These are phyloP conservation scores for Chrysolina oricalcia DNA, from an alignment of 2,888 invertebrate genomes.

Conservation along the genomic window DNA sequence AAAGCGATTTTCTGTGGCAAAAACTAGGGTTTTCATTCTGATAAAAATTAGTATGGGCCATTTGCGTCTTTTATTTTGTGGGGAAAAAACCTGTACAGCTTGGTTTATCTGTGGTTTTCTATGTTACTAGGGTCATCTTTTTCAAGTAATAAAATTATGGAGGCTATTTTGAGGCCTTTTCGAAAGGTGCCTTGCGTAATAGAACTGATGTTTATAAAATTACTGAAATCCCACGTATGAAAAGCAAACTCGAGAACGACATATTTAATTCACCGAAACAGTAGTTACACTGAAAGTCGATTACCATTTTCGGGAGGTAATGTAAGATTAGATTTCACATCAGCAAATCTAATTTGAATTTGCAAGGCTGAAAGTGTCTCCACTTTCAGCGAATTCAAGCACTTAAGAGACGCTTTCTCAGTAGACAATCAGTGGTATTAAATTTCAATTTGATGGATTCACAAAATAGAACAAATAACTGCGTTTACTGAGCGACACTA, in stretches of 20 bases:
- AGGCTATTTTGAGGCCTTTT: too few species aligned
- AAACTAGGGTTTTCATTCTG: too few species aligned
- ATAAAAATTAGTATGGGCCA: too few species aligned
- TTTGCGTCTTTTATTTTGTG: too few species aligned
- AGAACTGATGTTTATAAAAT: too few species aligned
- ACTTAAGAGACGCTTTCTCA: slow-evolving; percentile 47
- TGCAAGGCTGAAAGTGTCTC: slow-evolving; percentile 37
- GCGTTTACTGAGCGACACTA: slow-evolving; percentile 30
- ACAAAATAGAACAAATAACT: slow-evolving; percentile 41
- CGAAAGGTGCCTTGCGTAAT: too few species aligned
- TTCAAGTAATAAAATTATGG: too few species aligned
- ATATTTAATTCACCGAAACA: slow-evolving; percentile 18
- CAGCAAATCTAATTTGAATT: slow-evolving; percentile 43
- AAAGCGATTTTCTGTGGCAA: too few species aligned
- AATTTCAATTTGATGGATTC: slow-evolving; percentile 46
- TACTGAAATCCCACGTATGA: neutral
- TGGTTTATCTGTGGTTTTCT: too few species aligned
- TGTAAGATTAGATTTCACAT: slow-evolving; percentile 20
- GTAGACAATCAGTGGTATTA: slow-evolving; percentile 45
- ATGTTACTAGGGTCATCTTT: too few species aligned
- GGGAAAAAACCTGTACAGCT: too few species aligned
- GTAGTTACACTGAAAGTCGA: slow-evolving; percentile 16
- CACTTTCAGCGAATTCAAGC: slow-evolving; percentile 44
- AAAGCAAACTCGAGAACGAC: neutral
- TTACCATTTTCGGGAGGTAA: slow-evolving; percentile 7